Evolutionary conservation across 1,140 invertebrate genomes (phyloP).

Genomic region (Ceratina calcarata): DNA sequence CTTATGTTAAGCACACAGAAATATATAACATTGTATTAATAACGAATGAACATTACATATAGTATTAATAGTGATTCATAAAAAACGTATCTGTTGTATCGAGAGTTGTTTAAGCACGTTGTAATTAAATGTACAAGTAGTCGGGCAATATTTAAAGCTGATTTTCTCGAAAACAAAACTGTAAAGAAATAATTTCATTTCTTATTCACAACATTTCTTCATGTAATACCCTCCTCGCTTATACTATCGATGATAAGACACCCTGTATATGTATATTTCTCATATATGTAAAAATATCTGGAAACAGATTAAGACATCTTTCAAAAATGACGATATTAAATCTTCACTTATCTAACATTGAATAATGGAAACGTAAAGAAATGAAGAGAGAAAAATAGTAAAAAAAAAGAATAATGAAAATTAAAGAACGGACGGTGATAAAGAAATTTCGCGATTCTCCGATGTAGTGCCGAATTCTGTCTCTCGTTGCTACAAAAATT

Average conservation of each 20-base stretch:
- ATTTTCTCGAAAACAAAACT: too few species aligned
- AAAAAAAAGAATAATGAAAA: constrained; percentile 22
- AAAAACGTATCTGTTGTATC: too few species aligned
- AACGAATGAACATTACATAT: too few species aligned
- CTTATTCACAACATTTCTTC: too few species aligned
- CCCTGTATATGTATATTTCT: constrained; percentile 1
- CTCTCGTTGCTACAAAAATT: constrained; percentile 2
- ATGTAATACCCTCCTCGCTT: too few species aligned
- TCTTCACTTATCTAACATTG: neutral
- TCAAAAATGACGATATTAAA: constrained; percentile 34
- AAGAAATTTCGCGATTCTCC: constrained; percentile 28
- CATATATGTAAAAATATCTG: constrained; percentile 5
- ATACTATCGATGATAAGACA: neutral
- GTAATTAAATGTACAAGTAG: too few species aligned
- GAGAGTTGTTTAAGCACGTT: too few species aligned
- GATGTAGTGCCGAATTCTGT: constrained; percentile 17
- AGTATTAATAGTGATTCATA: too few species aligned
- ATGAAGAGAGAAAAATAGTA: constrained; percentile 13
- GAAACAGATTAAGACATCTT: constrained; percentile 33
- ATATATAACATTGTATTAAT: too few species aligned
- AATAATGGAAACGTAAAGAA: constrained; percentile 16
- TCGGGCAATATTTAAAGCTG: too few species aligned
- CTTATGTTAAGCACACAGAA: too few species aligned
- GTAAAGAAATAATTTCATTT: too few species aligned
- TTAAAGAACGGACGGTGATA: constrained; percentile 39